Percentiles rank a stretch among this genome's conserved stretches.
These are phyloP conservation scores for Sturnira hondurensis DNA, from an alignment of 2,113 vertebrate species.

Conservation along the genomic window DNA sequence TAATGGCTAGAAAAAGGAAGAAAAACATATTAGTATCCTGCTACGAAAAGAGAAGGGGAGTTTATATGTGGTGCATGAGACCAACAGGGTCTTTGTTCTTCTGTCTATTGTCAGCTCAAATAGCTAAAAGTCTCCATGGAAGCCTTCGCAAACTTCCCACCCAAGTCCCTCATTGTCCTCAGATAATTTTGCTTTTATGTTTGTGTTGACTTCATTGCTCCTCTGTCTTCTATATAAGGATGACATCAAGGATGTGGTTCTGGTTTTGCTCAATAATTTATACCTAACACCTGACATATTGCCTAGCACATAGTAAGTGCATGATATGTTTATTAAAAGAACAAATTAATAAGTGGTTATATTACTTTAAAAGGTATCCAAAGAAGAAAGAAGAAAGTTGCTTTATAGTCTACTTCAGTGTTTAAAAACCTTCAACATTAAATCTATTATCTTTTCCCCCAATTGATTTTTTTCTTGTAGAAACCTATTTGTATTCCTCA, in stretches of 20 bases:
- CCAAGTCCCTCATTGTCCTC: not conserved
- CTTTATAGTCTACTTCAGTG: not conserved
- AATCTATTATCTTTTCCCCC: not conserved
- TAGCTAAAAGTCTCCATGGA: not conserved
- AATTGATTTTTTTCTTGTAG: not conserved
- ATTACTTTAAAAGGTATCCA: not conserved
- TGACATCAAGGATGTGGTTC: not conserved
- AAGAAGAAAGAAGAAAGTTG: not conserved
- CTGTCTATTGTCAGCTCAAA: not conserved
- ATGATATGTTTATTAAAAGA: not conserved
- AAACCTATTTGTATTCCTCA: not conserved
- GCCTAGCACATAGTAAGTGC: not conserved
- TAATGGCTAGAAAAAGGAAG: not conserved
- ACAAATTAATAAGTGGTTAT: not conserved
- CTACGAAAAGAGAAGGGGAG: not conserved
- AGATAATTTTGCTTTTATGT: not conserved
- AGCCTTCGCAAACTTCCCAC: not conserved
- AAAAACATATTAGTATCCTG: not conserved
- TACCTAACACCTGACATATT: not conserved
- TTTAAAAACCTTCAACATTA: not conserved
- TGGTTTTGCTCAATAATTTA: not conserved
- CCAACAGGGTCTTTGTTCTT: not conserved
- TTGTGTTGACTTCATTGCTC: not conserved
- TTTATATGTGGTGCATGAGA: not conserved
- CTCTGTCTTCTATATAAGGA: not conserved